These are phyloP conservation scores for Carollia perspicillata DNA, from an alignment of 2,113 vertebrate genomes.

Conservation along the genomic window DNA sequence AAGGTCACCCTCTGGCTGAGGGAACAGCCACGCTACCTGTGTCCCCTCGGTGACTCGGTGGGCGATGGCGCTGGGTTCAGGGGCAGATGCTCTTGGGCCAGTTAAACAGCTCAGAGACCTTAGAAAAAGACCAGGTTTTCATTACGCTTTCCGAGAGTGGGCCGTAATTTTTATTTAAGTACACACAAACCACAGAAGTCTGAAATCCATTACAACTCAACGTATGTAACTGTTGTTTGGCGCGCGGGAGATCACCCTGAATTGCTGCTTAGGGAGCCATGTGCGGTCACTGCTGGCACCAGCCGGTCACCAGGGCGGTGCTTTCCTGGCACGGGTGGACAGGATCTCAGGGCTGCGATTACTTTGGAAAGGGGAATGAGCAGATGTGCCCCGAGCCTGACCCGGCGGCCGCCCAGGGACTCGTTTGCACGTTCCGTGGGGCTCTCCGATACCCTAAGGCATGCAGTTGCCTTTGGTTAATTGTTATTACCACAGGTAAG, in stretches of 20 bases:
- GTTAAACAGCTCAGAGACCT: slow-evolving; percentile 21
- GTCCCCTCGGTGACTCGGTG: background rate
- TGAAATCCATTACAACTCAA: background rate
- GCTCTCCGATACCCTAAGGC: background rate
- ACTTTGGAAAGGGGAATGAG: background rate
- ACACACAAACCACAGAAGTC: background rate
- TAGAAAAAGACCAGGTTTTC: slow-evolving; percentile 34
- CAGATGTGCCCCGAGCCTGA: background rate
- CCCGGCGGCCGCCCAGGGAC: background rate
- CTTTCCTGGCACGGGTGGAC: background rate
- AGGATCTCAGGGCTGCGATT: background rate
- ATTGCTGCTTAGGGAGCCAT: slow-evolving; percentile 31
- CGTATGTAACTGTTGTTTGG: background rate
- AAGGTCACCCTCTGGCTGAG: background rate
- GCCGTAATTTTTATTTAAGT: slow-evolving; percentile 47
- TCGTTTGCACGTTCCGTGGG: background rate
- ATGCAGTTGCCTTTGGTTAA: background rate
- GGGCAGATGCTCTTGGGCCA: slow-evolving; percentile 41
- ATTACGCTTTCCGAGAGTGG: slow-evolving; percentile 21
- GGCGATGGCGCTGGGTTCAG: background rate
- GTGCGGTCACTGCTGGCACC: background rate
- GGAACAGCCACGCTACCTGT: too few relatives aligned
- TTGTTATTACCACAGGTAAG: background rate
- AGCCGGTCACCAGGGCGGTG: background rate
- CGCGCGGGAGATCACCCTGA: background rate